phyloP scores from a whole-genome alignment of 2,797 vertebrate genomes.

The Todus mexicanus region DNA sequence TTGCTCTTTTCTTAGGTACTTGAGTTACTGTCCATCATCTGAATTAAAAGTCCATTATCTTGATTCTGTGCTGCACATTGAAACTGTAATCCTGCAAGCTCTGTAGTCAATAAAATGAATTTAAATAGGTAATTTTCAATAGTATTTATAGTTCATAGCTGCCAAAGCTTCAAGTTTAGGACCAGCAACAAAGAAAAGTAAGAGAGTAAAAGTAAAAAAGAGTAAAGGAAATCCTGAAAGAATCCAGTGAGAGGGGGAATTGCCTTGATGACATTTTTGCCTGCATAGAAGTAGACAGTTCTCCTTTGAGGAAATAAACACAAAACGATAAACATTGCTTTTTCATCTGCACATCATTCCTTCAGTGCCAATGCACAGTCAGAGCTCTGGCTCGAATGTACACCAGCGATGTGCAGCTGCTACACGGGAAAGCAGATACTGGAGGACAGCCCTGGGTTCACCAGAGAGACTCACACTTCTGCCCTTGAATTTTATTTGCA shows the following conservation, averaged over 20 bases:
- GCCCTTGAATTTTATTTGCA: neutral
- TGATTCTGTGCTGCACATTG: neutral
- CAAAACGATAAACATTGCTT: neutral
- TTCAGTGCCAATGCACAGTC: neutral
- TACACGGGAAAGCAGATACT: neutral
- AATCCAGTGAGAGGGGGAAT: neutral
- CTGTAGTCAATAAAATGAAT: neutral
- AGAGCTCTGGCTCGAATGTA: neutral
- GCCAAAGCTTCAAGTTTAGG: neutral
- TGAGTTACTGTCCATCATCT: neutral
- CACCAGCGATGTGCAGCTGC: neutral
- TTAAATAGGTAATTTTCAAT: neutral
- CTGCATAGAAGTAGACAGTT: neutral
- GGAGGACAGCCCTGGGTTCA: neutral
- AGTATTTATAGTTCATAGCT: neutral
- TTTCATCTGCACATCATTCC: neutral
- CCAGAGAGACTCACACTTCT: neutral
- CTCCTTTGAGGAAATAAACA: neutral
- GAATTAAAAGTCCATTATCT: slow-evolving; percentile 41
- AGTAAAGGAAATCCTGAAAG: neutral
- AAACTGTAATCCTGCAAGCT: neutral
- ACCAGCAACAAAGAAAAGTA: neutral
- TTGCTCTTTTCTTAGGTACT: neutral
- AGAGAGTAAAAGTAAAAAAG: neutral
- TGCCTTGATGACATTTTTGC: neutral